A percentile compares a stretch with the other conserved stretches of the same genome.
These are phyloP conservation scores for Rotaria sp. DNA, from an alignment of 2,888 invertebrate genomes.

Conservation along the genomic window DNA sequence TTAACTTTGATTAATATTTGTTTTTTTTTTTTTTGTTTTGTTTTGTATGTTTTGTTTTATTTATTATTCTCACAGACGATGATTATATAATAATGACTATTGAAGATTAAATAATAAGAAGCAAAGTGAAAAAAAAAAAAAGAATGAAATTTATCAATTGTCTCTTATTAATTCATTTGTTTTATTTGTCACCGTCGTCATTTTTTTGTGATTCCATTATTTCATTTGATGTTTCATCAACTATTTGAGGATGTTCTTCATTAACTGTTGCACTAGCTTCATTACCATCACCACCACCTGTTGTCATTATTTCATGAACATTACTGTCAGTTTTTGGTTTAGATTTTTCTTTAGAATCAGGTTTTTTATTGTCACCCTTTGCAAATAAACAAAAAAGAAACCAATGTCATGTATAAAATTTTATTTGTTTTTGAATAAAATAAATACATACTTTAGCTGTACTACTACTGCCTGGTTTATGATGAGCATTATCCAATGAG, in stretches of 20 bases:
- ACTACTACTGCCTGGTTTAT: conserved; percentile 13
- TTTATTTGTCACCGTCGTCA: background rate
- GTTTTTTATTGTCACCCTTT: background rate
- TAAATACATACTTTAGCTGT: background rate
- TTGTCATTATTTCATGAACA: background rate
- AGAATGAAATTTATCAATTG: too few species aligned
- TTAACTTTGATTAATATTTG: background rate
- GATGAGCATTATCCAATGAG: conserved; percentile 34
- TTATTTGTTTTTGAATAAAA: too few species aligned
- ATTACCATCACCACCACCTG: background rate
- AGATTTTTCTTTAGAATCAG: conserved; percentile 36
- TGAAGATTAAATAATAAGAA: too few species aligned
- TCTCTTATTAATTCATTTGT: background rate
- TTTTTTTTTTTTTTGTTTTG: background rate
- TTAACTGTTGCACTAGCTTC: background rate
- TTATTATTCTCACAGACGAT: too few species aligned
- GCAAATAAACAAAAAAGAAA: too few species aligned
- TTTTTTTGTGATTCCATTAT: background rate
- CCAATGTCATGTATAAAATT: too few species aligned
- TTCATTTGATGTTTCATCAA: background rate
- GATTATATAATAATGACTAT: too few species aligned
- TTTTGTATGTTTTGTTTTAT: too few species aligned
- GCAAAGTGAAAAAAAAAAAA: too few species aligned
- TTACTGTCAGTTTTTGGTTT: conserved; percentile 33
- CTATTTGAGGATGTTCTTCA: background rate